Conservation (phyloP, 2,888 invertebrate species). For the Thelaira solivaga region DNA sequence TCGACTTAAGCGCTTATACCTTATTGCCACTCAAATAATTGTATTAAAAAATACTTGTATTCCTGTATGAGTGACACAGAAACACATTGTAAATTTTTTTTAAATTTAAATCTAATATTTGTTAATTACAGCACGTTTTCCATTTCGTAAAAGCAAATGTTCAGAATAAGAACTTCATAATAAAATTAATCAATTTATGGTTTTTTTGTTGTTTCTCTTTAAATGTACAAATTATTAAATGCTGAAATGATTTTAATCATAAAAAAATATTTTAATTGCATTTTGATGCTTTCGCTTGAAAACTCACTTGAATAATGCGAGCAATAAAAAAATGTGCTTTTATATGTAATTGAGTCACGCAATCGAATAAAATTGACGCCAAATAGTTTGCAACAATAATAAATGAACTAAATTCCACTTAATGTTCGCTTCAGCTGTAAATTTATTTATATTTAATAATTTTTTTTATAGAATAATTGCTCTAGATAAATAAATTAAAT, state of each 20-base stretch:
- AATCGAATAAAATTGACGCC: not conserved
- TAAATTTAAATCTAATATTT: not conserved
- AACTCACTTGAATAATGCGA: not conserved
- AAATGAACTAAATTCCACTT: not conserved
- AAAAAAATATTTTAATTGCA: conserved; percentile 1
- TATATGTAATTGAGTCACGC: not conserved
- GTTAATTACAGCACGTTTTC: not conserved
- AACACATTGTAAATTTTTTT: not conserved
- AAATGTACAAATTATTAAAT: not conserved
- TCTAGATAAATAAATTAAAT: no score
- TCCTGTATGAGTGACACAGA: no score
- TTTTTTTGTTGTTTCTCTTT: no score
- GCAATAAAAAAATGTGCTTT: no score
- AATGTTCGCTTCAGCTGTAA: no score
- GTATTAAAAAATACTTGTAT: not conserved
- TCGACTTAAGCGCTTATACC: no score
- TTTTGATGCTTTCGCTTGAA: not conserved
- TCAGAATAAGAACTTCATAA: not conserved
- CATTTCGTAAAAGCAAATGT: not conserved
- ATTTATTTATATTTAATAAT: no score
- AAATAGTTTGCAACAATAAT: not conserved
- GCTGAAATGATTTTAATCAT: conserved; percentile 11
- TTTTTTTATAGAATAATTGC: no score
- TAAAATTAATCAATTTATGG: not conserved
- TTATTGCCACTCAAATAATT: no score